Percentiles rank a stretch among this genome's conserved stretches.
phyloP scores from a whole-genome alignment of 2,888 invertebrate genomes.

The Antitype chi region DNA sequence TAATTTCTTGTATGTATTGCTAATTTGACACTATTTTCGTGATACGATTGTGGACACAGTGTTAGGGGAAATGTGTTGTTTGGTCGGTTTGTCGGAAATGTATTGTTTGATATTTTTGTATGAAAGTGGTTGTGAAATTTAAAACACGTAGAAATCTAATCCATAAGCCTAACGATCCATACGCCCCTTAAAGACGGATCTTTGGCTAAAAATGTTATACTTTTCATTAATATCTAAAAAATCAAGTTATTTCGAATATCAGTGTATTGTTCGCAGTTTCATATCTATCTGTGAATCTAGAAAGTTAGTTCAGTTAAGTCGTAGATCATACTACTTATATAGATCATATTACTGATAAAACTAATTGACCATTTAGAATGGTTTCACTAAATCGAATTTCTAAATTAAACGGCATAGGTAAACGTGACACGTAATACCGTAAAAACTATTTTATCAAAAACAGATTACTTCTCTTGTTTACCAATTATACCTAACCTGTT shows the following conservation, averaged over 20 bases:
- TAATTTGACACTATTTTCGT: constrained; percentile 33
- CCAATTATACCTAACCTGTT: constrained; percentile 25
- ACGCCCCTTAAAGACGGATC: not conserved
- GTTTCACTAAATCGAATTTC: not conserved
- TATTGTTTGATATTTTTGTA: not conserved
- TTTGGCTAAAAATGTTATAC: not conserved
- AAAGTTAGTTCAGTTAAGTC: not conserved
- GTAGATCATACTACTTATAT: not conserved
- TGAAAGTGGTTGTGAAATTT: not conserved
- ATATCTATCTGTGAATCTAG: not conserved
- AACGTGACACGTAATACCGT: not conserved
- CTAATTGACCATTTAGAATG: not conserved
- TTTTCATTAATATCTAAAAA: not conserved
- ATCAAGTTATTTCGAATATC: not conserved
- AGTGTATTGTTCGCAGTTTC: not conserved
- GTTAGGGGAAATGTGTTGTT: not conserved
- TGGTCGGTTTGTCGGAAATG: too few species aligned
- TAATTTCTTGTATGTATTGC: constrained; percentile 25
- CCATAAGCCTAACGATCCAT: too few species aligned
- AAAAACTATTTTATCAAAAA: constrained; percentile 26
- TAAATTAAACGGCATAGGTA: not conserved
- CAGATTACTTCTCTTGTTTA: constrained; percentile 16
- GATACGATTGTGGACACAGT: not conserved
- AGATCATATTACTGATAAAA: not conserved
- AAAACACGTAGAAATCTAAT: not conserved